Base-by-base conservation (phyloP, 2,113 vertebrate species). In the Psettodes erumei region DNA sequence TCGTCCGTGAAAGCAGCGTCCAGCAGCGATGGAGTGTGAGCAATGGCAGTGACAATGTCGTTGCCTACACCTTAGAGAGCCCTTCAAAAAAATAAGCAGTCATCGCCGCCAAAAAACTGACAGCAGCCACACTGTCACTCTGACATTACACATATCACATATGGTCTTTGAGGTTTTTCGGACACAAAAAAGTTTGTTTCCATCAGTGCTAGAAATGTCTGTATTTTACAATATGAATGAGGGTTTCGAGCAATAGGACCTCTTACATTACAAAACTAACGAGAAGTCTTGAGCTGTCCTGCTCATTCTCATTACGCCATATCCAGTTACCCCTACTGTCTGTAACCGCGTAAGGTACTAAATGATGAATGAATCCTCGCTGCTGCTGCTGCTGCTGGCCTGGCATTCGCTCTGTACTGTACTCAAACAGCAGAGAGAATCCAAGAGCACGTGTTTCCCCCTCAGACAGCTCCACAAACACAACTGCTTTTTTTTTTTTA, bases 341-440 rank as follows among this genome's bases (percentile, higher is more conserved):
- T 86, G 89, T 82, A 78, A 87, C 85, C 30, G 23, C 56, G 64
- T 69, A 89, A 78, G 63, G 61, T 51, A 12, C 81, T 91, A 79
- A 92, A 92, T 88, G 81, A 90, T 92, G 83, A 90, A 92, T 91
- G 90, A 90, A 74, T 21, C 64, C 67, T 56, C 2, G 63, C 69
- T 48, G 67, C 62, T 33, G 43, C 63, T 38, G 66, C 67, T 48
- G 68, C 63, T 40, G 42, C 59, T 25, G 59, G 54, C 65, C 48
- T 15, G 43, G 25, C 42, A 35, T 86, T 67, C 47, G 28, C 42
- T 16, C 18, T 12, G 37, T 50, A 54, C 63, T 62, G 42, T 72
- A 67, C 19, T 28, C 30, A 19, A 71, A 18, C 72, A 75, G 76
- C 61, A 81, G 42, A 75, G 56, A 40, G 38, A 47, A 77, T 1